Evolutionary conservation across 2,797 vertebrate species (phyloP), one percentile per base, ranked within the genome.

Genomic region (Chrysocyon brachyurus): DNA sequence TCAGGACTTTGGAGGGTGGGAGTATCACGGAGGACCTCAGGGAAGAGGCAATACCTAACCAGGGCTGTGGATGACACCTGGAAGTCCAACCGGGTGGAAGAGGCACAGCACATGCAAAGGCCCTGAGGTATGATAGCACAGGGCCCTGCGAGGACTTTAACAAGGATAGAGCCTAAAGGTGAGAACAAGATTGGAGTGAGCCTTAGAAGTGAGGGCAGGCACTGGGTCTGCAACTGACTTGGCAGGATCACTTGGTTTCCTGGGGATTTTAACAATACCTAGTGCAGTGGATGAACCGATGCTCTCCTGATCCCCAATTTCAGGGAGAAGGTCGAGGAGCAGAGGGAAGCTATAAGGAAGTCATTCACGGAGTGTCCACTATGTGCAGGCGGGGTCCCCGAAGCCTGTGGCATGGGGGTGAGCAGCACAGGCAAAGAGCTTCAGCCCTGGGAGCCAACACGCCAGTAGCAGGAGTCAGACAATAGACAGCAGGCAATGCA

Each of bases 271-370:
- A 84, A 28, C 2, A 17, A 5, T 5, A 24, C 21, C 2, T 26
- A 1, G 0, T 12, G 5, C 3, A 4, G 52, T 4, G 24, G 14
- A 33, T 12, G 49, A 49, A 16, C 19, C 2, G 1, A 31, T 5
- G 56, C 26, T 63, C 75, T 64, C 70, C 33, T 46, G 56, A 22
- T 36, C 66, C 70, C 33, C 52, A 21, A 3, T 2, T 10, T 91
- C 26, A 70, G 33, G 89, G n/a, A 68, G 68, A 54, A 85, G 64
- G 26, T 36, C 0, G 6, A 61, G 33, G 28, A 14, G 31, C 19
- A 40, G 33, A 54, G 24, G 40, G 16, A 70, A 79, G n/a, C 28
- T 26, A 11, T 1, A 12, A 8, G 33, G n/a, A 36, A 64, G 5
- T 6, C 63, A 46, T 11, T 54, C 54, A 1, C 0, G n/a, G 66